A percentile compares a stretch with the other conserved stretches of the same genome.
phyloP scores from a whole-genome alignment of 2,888 invertebrate genomes.

The Sinhomidia bicolor region DNA sequence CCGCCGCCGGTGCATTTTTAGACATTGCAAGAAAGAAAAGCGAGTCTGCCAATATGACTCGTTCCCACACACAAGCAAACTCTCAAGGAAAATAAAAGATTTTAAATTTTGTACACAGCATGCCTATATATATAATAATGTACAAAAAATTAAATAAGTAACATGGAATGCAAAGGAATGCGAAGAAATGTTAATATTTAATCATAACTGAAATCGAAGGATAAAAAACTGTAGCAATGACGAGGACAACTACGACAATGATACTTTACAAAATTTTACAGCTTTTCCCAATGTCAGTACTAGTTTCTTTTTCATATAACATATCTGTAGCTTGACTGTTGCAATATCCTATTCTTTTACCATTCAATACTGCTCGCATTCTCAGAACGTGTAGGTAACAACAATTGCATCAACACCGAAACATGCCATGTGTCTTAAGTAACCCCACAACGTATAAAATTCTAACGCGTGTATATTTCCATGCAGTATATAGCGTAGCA shows the following conservation, averaged over 20 bases:
- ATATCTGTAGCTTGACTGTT: too few species aligned
- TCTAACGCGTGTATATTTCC: too few species aligned
- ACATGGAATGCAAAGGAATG: constrained; percentile 14
- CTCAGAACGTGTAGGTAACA: too few species aligned
- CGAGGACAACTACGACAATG: not conserved
- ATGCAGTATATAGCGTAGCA: too few species aligned
- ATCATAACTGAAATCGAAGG: not conserved
- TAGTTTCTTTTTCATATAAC: not conserved
- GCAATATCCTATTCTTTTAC: too few species aligned
- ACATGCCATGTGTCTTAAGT: not conserved
- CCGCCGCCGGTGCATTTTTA: constrained; percentile 26
- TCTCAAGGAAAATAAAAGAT: constrained; percentile 7
- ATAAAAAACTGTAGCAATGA: not conserved
- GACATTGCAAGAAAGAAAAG: constrained; percentile 8
- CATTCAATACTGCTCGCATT: too few species aligned
- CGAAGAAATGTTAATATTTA: not conserved
- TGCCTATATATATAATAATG: too few species aligned
- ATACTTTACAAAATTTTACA: not conserved
- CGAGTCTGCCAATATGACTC: not conserved
- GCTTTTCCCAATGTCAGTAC: constrained; percentile 12
- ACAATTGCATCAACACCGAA: too few species aligned
- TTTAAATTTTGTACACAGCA: not conserved
- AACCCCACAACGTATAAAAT: too few species aligned
- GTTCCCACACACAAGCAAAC: not conserved
- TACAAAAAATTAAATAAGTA: too few species aligned